Base-by-base conservation (phyloP, 2,113 vertebrate genomes). In the Merops nubicus region DNA sequence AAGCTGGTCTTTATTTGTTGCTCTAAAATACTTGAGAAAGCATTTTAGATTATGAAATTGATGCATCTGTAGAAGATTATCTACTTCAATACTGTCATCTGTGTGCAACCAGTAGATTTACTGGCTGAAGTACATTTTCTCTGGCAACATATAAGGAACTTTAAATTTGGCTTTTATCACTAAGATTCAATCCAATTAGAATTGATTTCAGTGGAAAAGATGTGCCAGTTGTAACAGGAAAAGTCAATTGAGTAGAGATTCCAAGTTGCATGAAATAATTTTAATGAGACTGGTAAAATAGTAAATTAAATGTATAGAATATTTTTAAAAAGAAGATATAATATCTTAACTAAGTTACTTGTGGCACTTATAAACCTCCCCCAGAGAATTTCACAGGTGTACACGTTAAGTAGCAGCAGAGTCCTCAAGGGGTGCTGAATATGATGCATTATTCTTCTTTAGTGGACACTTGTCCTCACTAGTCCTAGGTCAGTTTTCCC, bases 21-120 rank as follows among this genome's bases (percentile, higher is more conserved):
- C 38, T 64, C 21, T 59, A 85, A 93, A 91, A 85, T 73, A 57
- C 18, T 74, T 90, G 0, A 63, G 72, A 92, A 87, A 68, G 11
- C 29, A 56, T 51, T 80, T 80, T 65, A 91, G 33, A 29, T 90
- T 84, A 88, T 88, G n/a, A 96, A 96, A 94, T 93, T 51, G 84
- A 72, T 70, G 22, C 63, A 93, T 91, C 85, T 94, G 83, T 36
- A 53, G 67, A 78, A 56, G 69, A 93, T 86, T 96, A 81, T 69
- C 33, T 94, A 29, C 45, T 73, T 91, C 76, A 91, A 21, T 88
- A 83, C 65, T 84, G 40, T 65, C 45, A 85, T 96, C n/a, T 76
- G 38, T 94, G 43, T 47, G 28, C 63, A 88, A 86, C 42, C 60
- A 48, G 28, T 78, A 72, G 21, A 90, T 90, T 90, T 94, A 88